These are phyloP conservation scores for Scelioninae gen. 1 DNA, from an alignment of 2,888 invertebrate genomes.

Conservation along the genomic window DNA sequence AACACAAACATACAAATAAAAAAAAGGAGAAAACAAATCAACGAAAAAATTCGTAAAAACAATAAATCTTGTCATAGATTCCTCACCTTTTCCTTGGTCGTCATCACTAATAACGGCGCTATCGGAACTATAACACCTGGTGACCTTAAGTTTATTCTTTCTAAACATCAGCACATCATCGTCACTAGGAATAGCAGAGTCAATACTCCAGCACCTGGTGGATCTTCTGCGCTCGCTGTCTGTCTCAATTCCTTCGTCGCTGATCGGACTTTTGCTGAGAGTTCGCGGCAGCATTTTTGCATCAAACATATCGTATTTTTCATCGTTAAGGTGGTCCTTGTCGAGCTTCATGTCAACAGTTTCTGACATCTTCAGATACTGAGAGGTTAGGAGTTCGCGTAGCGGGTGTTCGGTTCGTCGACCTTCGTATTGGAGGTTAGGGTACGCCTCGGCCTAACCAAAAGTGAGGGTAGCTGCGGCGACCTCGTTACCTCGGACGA, in stretches of 20 bases:
- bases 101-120: constrained; percentile 86
- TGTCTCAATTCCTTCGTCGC: constrained; percentile 82
- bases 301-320: constrained; percentile 79
- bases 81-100: constrained; percentile 82
- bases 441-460: too few species aligned
- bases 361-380: constrained; percentile 30
- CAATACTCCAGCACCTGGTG: constrained; percentile 84
- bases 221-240: constrained; percentile 76
- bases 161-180: constrained; percentile 80
- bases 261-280: constrained; percentile 79
- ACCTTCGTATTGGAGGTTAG: constrained; percentile 10
- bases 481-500: constrained; percentile 58
- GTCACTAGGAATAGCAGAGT: constrained; percentile 86
- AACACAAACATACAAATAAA: too few species aligned
- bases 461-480: constrained; percentile 56
- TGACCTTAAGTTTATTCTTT: constrained; percentile 79
- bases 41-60: too few species aligned
- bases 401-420: constrained; percentile 12
- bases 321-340: constrained; percentile 72
- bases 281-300: constrained; percentile 75
- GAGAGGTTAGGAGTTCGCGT: background rate
- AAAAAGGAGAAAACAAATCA: too few species aligned
- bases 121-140: constrained; percentile 85
- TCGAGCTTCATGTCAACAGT: constrained; percentile 44
- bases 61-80: too few species aligned